A percentile compares a stretch with the other conserved stretches of the same genome.
These are phyloP conservation scores for Drosophila emarginata DNA, from an alignment of 2,888 invertebrate species.

Conservation along the genomic window DNA sequence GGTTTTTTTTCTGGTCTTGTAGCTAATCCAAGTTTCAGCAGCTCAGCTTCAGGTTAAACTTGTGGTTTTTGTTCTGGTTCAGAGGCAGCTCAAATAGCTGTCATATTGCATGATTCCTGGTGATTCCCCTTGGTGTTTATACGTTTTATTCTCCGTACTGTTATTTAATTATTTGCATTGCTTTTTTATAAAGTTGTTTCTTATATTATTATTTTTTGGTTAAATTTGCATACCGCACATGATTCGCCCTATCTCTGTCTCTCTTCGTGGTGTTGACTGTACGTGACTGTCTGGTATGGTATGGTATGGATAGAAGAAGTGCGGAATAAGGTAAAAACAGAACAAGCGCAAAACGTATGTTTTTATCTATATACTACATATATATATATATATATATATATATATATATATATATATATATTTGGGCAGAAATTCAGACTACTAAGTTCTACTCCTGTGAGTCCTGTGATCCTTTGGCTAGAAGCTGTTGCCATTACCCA, in stretches of 20 bases:
- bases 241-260: not conserved
- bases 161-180: slow-evolving; percentile 63
- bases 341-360: slow-evolving; percentile 32
- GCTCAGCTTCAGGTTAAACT: slow-evolving; percentile 12
- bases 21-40: slow-evolving; percentile 55
- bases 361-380: slow-evolving; percentile 4
- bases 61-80: not conserved
- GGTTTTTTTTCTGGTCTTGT: slow-evolving; percentile 23
- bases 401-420: not conserved
- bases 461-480: slow-evolving; percentile 1
- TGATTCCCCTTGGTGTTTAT: slow-evolving; percentile 22
- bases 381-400: slow-evolving; percentile 12
- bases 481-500: slow-evolving; percentile 28
- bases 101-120: slow-evolving; percentile 26
- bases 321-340: slow-evolving; percentile 21
- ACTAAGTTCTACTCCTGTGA: not conserved
- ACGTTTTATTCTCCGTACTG: slow-evolving; percentile 15
- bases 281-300: slow-evolving; percentile 48
- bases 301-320: slow-evolving; percentile 1
- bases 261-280: slow-evolving; percentile 11
- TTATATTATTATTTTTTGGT: slow-evolving; percentile 7
- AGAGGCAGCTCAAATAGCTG: slow-evolving; percentile 45
- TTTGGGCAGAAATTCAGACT: slow-evolving; percentile 1
- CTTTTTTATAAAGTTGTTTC: slow-evolving; percentile 32
- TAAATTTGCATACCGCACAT: slow-evolving; percentile 50